Base-by-base conservation (phyloP, 1,140 invertebrate species). In the Pinna nobilis region DNA sequence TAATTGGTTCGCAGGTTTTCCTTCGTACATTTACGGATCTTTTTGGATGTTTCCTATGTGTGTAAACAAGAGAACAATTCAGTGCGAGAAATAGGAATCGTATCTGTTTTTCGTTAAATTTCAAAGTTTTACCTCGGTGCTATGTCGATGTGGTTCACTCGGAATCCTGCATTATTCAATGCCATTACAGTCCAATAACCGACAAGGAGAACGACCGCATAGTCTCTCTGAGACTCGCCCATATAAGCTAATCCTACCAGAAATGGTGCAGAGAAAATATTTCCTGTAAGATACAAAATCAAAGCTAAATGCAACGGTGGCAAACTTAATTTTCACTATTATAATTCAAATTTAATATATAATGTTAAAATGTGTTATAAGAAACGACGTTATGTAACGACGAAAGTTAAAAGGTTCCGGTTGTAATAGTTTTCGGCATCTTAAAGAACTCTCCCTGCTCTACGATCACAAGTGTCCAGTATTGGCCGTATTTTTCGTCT, bases 91-190 rank as follows among this genome's bases (percentile, higher is more conserved):
- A 35, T 20, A 2, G 11, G 3, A 37, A 37, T 11, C 33, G 25
- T 70, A 15, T 68, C 49, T 57, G n/a, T 68, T 20, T 57, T 20
- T 55, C 20, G 30, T 28, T 4, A 20, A 28, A 49, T 53, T 37
- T 41, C 51, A 39, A 35, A 11, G 23, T 20, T 80, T 33, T 84
- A 87, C 77, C 93, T 92, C 23, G 94, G 94, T 9, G 95, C 95
- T 72, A 96, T 93, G 84, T 96, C 95, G 81, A 96, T 86, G 83
- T 95, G 94, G 88, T 96, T 96, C 4, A 95, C 94, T 82, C 94
- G 94, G 85, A 78, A 96, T 57, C 94, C 95, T 6, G 94, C 93
- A 93, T 94, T 95, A 15, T 94, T 93, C 82, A 95, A 94, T 1
- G 94, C 95, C 25, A 94, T 94, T 23, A 95, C 25, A 1, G 65